Base-by-base conservation (phyloP, 2,797 vertebrate species). In the Takifugu rubripes region DNA sequence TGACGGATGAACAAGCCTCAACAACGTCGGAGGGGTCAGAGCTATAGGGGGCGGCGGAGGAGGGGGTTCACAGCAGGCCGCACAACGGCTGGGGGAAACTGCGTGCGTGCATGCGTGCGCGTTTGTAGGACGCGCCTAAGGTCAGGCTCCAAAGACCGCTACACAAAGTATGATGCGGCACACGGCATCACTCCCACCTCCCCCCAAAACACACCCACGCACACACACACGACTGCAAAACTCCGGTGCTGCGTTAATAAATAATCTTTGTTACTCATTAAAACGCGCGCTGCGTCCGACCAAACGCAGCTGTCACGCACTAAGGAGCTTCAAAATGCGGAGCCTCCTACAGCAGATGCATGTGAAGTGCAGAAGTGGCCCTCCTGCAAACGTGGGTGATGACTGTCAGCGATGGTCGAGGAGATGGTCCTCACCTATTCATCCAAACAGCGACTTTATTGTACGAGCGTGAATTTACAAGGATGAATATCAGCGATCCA, bases 1-100 rank as follows among this genome's bases (percentile, higher is more conserved):
- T 84, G 88, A 89, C 80, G 83, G 84, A 88, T 90, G 88, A 88
- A 83, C 83, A 86, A 86, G 86, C 84, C 84, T 59, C 79, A 64
- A 84, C 85, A 86, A 76, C 85, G 70, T 83, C 52, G 64, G 54
- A 77, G 69, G 72, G 86, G 72, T 82, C 80, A 81, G 51, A 40
- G 17, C 10, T 15, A 9, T 11, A 14, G 26, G 16, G 21, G 7
- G 10, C 26, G 17, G 11, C 33, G 46, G 7, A 21, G 61, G 2
- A 6, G 25, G 48, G 46, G 56, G 26, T 5, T 3, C 53, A 72
- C 75, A 82, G 78, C 72, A 73, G 69, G 77, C 81, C 75, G 52
- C 52, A 53, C 79, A 79, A 78, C 69, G 70, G 83, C 64, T 84
- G 60, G 57, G 63, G 68, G 64, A 57, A 65, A n/a, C 60, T 42